Base-by-base conservation (phyloP, 2,888 invertebrate genomes). In the Drosophila pegasa region DNA sequence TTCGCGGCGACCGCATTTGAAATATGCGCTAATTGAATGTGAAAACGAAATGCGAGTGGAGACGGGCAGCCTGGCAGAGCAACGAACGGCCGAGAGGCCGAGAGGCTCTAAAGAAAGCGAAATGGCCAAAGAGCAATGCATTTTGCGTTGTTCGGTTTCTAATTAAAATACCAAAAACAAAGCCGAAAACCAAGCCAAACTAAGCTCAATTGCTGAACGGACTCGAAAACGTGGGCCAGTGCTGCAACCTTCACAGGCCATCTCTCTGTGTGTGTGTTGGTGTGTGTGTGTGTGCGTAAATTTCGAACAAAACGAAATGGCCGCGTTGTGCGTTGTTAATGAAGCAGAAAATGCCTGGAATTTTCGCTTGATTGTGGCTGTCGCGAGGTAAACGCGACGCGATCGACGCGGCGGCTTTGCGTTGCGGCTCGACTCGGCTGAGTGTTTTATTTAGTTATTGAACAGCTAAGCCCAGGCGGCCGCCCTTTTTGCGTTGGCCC, bases 371-470 rank as follows among this genome's bases (percentile, higher is more conserved):
- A 85, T 85, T 85, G 87, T 78, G 80, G 58, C 71, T 31, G 45
- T 61, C 33, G 40, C 54, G 55, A 45, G 12, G 45, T 12, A 45
- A 45, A 58, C 41, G 57, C 65, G 50, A 22, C 48, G 70, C 48
- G 70, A 64, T 71, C 48, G 64, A 43, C 37, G 54, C 45, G 47
- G 37, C 35, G 52, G 35, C 52, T 33, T 48, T 48, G 8, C 50
- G 50, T 20, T 22, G 31, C 22, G 9, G 48, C 57, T 48, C 35
- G 31, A 33, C 31, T 33, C 12, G 45, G 35, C 37, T 33, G 80
- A 85, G 87, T 87, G 79, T 84, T 87, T 84, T 85, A 85, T 85
- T 85, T 87, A 84, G 87, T 85, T 85, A 85, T 85, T 85, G 85
- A 87, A 84, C 81, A 64, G 83, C 78, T 70, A 75, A 75, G 62